Percentiles rank a stretch among this genome's conserved stretches.
These are phyloP conservation scores for Luscinia luscinia DNA, from an alignment of 2,797 vertebrate species.

Conservation along the genomic window DNA sequence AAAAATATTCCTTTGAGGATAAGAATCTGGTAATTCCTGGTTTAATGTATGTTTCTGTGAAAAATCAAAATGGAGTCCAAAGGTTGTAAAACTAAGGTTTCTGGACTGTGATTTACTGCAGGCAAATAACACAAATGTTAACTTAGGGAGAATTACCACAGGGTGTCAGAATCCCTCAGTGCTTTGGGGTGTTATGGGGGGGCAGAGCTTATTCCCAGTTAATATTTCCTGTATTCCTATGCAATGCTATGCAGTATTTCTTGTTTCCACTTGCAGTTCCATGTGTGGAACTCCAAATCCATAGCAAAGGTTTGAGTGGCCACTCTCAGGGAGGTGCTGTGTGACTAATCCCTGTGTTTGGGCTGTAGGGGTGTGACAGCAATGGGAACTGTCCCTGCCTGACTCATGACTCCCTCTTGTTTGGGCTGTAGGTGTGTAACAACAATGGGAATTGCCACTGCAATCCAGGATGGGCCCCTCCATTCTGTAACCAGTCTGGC, in stretches of 20 bases:
- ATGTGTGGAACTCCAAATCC: neutral
- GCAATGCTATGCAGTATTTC: no score
- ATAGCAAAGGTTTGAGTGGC: neutral
- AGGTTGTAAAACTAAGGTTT: neutral
- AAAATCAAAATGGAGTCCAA: neutral
- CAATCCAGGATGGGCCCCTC: constrained; percentile 82
- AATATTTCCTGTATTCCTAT: neutral
- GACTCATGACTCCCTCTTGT: neutral
- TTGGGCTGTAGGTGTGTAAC: constrained; percentile 80
- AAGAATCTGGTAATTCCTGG: neutral
- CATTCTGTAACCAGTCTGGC: constrained; percentile 79
- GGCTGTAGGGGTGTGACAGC: neutral
- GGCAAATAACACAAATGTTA: neutral
- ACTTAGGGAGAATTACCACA: neutral
- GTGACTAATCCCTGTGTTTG: neutral
- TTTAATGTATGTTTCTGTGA: neutral
- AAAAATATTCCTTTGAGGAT: neutral
- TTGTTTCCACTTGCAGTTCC: neutral
- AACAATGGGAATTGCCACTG: constrained; percentile 91
- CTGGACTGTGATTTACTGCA: neutral
- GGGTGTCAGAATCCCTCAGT: neutral
- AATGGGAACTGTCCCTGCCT: constrained; percentile 64
- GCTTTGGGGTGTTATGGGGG: neutral
- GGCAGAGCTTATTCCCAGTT: neutral
- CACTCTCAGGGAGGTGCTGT: neutral